Base-by-base conservation (phyloP, 2,797 vertebrate species). In the Apogon talboti region DNA sequence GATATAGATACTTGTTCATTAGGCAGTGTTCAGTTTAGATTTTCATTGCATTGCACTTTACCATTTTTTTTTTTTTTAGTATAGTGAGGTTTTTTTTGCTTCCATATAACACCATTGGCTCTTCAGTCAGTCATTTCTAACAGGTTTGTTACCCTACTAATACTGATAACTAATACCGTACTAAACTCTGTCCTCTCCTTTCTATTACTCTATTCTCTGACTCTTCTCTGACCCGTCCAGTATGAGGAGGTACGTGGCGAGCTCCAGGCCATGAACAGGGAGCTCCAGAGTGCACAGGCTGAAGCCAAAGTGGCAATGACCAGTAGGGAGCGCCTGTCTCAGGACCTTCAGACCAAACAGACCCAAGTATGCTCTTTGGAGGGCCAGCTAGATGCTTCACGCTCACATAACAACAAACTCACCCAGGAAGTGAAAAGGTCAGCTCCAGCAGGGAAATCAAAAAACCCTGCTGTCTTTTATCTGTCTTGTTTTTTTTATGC, bases 341-440 rank as follows among this genome's bases (percentile, higher is more conserved):
- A 89, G 70, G 95, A 95, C 8, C 84, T 95, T 55, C 94, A 95
- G 77, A 88, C 86, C 46, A 95, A 92, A 60, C 92, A 91, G 33
- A 90, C 89, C 28, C 94, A 93, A 66, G 85, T 93, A 21, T 93
- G 92, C 78, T 87, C 91, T 14, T 84, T 95, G n/a, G 93, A 92
- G 74, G 93, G 94, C 37, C 94, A 94, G 81, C 85, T 94, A 3
- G 92, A 92, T 30, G 79, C 91, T 19, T 64, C 91, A 15, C 89
- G 67, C 45, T 87, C 83, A 1, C 72, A 87, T 11, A 89, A 76
- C 42, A 90, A 86, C 52, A 89, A 84, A 51, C 90, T 93, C 38
- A 84, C 82, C 6, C 86, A 88, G 69, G 92, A 93, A 56, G 70
- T 92, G 24, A 92, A 93, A 89, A 90, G 94, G 95, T 95, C 43